phyloP scores from a whole-genome alignment of 2,888 invertebrate species.

The Congeria kusceri region DNA sequence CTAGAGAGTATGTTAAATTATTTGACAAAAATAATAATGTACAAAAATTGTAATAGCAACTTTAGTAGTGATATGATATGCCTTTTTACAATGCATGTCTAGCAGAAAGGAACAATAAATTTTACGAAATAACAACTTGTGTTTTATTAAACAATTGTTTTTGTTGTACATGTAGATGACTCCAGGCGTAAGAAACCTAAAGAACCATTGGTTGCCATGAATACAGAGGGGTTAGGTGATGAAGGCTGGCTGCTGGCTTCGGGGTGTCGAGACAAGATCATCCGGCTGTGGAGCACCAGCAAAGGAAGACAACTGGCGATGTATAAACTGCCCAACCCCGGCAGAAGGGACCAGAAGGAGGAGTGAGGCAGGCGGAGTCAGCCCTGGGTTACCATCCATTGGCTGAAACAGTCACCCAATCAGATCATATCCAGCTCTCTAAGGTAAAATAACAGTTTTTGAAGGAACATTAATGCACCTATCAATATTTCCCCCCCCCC shows the following conservation, averaged over 20 bases:
- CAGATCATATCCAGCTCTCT: slow-evolving; percentile 77
- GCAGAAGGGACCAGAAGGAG: slow-evolving; percentile 64
- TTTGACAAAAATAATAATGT: too few species aligned
- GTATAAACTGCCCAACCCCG: slow-evolving; percentile 72
- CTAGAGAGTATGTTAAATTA: too few species aligned
- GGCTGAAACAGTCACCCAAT: slow-evolving; percentile 86
- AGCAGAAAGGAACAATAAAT: too few species aligned
- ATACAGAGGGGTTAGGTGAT: slow-evolving; percentile 64
- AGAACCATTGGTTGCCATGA: background rate
- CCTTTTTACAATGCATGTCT: too few species aligned
- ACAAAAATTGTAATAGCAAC: too few species aligned
- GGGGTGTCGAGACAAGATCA: slow-evolving; percentile 88
- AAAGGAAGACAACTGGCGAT: slow-evolving; percentile 73
- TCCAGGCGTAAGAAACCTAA: slow-evolving; percentile 51
- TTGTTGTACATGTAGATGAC: too few species aligned
- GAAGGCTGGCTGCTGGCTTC: slow-evolving; percentile 88
- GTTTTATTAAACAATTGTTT: too few species aligned
- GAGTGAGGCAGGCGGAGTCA: slow-evolving; percentile 65
- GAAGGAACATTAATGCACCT: too few species aligned
- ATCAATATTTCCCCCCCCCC: too few species aligned
- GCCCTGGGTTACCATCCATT: slow-evolving; percentile 85
- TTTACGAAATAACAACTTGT: too few species aligned
- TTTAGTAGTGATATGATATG: too few species aligned
- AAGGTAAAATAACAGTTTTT: slow-evolving; percentile 58
- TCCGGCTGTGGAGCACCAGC: slow-evolving; percentile 80